Evolutionary conservation across 2,888 invertebrate genomes (phyloP), one percentile per base, ranked within the genome.

Genomic region (Serripes groenlandicus): DNA sequence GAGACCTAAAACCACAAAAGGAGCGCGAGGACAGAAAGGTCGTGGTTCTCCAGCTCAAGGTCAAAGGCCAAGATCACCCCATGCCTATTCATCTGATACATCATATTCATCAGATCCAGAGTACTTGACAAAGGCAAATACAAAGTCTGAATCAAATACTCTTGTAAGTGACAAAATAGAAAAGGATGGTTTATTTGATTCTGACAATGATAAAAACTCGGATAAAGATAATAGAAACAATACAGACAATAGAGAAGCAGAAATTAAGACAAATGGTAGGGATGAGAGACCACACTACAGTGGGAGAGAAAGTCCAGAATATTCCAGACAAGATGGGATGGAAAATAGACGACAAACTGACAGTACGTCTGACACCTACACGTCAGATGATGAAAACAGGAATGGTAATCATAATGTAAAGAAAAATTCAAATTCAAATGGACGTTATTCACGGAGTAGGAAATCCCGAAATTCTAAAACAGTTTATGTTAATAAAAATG

Each of bases 31-130:
- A 21, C 52, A 18, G 5, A 85, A 74, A 58, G 68, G 66, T 66
- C 66, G 66, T 37, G 66, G 42, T 30, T 79, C 81, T 35, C 54
- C 34, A 26, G 58, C 5, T 75, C 81, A 69, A 80, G 79, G n/a
- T 85, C 87, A 37, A 66, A 69, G 76, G 69, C 58, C 78, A 77
- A 60, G 60, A 26, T 74, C 75, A 69, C 68, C 82, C 30, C 75
- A 82, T 42, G 49, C 68, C 70, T 76, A 85, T 37, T 83, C 86
- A 52, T 78, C 86, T 21, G 83, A 86, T 37, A 66, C 66, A 26
- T 75, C 83, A 34, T 86, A 83, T 49, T 86, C 86, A 23, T 81
- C 83, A 23, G 78, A 81, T 77, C 78, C 81, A 26, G 81, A 83
- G 52, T 80, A 83, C 68, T 49, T 73, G 23, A 76, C 34, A 30